Base-by-base conservation (phyloP, 2,113 vertebrate species). In the Alligator sinensis region DNA sequence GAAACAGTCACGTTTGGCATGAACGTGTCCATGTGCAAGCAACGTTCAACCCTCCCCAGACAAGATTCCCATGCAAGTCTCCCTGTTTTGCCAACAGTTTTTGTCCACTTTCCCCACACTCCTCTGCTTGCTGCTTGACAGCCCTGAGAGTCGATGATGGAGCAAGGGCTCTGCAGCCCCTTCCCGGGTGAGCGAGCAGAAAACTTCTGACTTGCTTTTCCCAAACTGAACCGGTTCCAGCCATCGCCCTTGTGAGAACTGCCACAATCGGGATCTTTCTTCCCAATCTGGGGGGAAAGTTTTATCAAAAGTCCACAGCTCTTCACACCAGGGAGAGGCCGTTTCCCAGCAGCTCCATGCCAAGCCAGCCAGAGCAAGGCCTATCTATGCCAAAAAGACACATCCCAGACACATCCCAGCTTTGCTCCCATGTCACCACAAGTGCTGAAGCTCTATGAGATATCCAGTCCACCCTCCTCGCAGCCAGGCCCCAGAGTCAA, bases 1-100 rank as follows among this genome's bases (percentile, higher is more conserved):
- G 8, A 27, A 76, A 4, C 0, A 47, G 0, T 17, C 0, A 0
- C 8, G 62, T 12, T 82, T 10, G 79, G 28, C 17, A n/a, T 1
- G 58, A 3, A 5, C 0, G 18, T 11, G 6, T 4, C 34, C n/a
- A 18, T 63, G 64, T 77, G 66, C 3, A 28, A 77, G 9, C 5
- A 1, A 0, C 5, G 82, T 57, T 24, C 25, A 47, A 66, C 59
- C 22, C 16, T 77, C 1, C 38, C 57, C 54, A 47, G 47, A 47
- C 47, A 47, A 7, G 7, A 47, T 47, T 47, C 47, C 47, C 47
- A 9, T 47, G 47, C 7, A 47, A 47, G 9, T 47, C 47, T 47
- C 47, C 47, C 8, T 3, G 47, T 9, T 9, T 47, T 47, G 47
- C 47, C 47, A 47, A 7, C 47, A 47, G 47, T 9, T 47, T 9